Percentiles rank a stretch among this genome's conserved stretches.
Conservation (phyloP, 2,797 vertebrate genomes). For the Protonibea diacanthus region DNA sequence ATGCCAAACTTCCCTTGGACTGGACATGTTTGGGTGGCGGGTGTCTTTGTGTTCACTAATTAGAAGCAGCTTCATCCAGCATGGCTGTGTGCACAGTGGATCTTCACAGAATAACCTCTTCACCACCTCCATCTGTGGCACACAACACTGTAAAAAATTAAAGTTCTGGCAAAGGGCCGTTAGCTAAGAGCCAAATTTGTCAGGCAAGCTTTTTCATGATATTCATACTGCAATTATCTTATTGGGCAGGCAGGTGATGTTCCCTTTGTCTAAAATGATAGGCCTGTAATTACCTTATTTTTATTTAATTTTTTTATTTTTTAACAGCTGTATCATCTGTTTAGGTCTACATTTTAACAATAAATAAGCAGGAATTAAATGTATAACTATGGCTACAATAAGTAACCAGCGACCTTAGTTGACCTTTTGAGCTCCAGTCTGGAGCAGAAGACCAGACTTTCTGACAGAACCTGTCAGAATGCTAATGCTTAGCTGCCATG, state of each 20-base stretch:
- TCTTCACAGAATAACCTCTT: conserved; percentile 45
- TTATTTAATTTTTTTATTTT: background rate
- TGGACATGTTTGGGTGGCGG: conserved; percentile 49
- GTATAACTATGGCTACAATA: background rate
- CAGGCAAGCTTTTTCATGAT: conserved; percentile 26
- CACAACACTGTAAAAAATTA: conserved; percentile 40
- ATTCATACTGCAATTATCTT: conserved; percentile 37
- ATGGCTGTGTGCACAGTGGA: conserved; percentile 50
- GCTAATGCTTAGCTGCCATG: too few species aligned
- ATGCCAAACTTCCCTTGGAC: conserved; percentile 60
- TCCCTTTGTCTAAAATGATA: conserved; percentile 7
- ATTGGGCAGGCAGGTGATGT: conserved; percentile 32
- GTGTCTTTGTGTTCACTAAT: conserved; percentile 75
- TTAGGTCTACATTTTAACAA: background rate
- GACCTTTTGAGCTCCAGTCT: background rate
- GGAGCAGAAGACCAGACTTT: background rate
- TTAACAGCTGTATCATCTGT: background rate
- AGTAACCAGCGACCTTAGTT: background rate
- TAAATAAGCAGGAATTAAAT: background rate
- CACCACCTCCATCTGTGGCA: conserved; percentile 29
- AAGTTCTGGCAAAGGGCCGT: conserved; percentile 30
- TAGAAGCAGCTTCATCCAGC: conserved; percentile 68
- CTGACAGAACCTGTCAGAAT: too few species aligned
- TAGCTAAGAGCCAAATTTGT: conserved; percentile 28
- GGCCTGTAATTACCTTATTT: background rate